Evolutionary conservation across 2,113 vertebrate species (phyloP).

Genomic region (Falcunculus frontatus): DNA sequence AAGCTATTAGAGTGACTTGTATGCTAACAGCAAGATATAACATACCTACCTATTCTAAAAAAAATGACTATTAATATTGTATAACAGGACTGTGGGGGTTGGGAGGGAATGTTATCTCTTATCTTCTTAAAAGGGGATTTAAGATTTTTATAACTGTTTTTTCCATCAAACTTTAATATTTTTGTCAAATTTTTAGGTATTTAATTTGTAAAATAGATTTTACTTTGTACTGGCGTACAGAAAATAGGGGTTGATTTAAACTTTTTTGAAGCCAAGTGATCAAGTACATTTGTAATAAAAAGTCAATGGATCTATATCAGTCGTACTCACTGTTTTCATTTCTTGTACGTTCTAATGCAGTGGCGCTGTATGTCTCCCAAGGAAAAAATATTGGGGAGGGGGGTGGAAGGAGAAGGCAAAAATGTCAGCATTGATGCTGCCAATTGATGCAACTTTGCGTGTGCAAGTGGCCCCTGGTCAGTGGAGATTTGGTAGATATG

Average conservation of each 20-base stretch:
- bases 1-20: slow-evolving; percentile 74
- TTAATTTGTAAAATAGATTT: slow-evolving; percentile 83
- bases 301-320: slow-evolving; percentile 79
- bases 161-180: slow-evolving; percentile 83
- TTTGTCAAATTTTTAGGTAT: slow-evolving; percentile 81
- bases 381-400: slow-evolving; percentile 57
- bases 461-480: slow-evolving; percentile 39
- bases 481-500: slow-evolving; percentile 65
- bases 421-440: slow-evolving; percentile 20
- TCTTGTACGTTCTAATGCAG: slow-evolving; percentile 72
- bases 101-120: slow-evolving; percentile 68
- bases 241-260: slow-evolving; percentile 80
- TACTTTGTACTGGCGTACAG: slow-evolving; percentile 80
- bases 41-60: slow-evolving; percentile 77
- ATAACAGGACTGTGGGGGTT: slow-evolving; percentile 68
- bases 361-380: slow-evolving; percentile 62
- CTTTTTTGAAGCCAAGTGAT: slow-evolving; percentile 80
- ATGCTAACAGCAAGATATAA: slow-evolving; percentile 74
- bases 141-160: slow-evolving; percentile 81
- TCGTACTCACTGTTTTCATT: slow-evolving; percentile 82
- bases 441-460: slow-evolving; percentile 2
- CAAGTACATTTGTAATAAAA: slow-evolving; percentile 83
- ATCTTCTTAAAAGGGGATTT: slow-evolving; percentile 75
- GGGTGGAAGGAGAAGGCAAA: slow-evolving; percentile 62
- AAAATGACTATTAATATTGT: slow-evolving; percentile 74